Evolutionary conservation across 2,113 vertebrate species (phyloP).

Genomic region (Nyctibius bracteatus): DNA sequence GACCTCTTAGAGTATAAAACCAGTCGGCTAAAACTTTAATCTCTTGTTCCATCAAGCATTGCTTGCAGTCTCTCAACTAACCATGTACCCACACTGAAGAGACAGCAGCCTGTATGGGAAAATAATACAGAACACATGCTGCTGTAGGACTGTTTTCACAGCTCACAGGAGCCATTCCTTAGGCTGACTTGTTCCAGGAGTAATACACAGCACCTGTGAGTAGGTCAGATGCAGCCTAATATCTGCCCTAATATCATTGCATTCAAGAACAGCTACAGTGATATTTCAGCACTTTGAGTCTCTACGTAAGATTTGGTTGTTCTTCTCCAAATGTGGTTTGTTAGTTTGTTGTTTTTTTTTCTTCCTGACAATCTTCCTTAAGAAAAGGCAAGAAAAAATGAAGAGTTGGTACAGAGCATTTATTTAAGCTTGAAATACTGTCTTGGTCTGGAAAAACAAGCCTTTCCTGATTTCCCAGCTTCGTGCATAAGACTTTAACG

Average conservation of each 20-base stretch:
- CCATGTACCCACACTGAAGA: neutral
- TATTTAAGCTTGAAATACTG: slow-evolving; percentile 2
- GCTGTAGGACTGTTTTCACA: neutral
- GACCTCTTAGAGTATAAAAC: neutral
- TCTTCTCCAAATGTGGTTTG: neutral
- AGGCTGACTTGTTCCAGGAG: neutral
- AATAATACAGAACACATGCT: fast-evolving
- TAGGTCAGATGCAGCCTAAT: neutral
- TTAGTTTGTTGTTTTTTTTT: neutral
- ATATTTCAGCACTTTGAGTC: neutral
- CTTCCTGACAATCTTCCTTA: neutral
- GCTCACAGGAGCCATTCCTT: neutral
- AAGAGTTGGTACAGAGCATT: neutral
- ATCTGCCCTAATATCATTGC: neutral
- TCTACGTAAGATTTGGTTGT: neutral
- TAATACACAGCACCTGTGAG: neutral
- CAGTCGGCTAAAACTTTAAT: neutral
- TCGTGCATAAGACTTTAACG: slow-evolving; percentile 25
- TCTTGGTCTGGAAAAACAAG: neutral
- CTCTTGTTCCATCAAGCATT: neutral
- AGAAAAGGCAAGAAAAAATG: neutral
- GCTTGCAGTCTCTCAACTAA: neutral
- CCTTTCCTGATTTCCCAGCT: slow-evolving; percentile 6
- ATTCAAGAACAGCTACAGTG: neutral
- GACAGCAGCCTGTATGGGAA: neutral